Conservation (phyloP, 2,888 invertebrate genomes). For the Nowickia ferox region DNA sequence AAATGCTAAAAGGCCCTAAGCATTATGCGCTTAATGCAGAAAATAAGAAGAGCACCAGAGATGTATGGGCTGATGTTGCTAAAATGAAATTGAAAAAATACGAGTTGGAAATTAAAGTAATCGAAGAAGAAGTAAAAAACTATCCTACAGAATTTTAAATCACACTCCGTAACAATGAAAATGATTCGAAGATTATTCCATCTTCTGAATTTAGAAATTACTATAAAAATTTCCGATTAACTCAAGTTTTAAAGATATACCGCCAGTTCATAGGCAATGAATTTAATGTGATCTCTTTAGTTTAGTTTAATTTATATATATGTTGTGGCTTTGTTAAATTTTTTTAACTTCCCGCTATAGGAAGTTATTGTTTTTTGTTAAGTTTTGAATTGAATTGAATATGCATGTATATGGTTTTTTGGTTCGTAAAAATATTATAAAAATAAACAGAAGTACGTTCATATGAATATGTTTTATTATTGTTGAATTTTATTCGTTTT, state of each 20-base stretch:
- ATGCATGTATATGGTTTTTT: not conserved
- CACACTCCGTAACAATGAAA: no score
- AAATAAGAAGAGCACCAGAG: not conserved
- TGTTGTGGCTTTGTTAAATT: not conserved
- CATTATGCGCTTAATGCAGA: not conserved
- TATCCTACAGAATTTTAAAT: conserved; percentile 2
- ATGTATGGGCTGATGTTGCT: not conserved
- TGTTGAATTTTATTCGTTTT: no score
- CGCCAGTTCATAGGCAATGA: no score
- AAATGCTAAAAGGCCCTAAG: not conserved
- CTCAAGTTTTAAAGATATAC: no score
- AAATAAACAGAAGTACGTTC: no score
- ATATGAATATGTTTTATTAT: no score
- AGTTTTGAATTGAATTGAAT: not conserved
- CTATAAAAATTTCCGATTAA: no score
- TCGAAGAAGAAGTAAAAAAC: not conserved
- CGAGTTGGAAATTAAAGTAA: not conserved
- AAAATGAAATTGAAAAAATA: not conserved
- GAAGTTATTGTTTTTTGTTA: not conserved
- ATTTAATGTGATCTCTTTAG: not conserved
- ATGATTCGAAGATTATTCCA: no score
- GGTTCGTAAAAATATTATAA: no score
- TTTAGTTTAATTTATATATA: not conserved
- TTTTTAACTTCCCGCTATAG: not conserved
- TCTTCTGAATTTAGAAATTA: no score